These are phyloP conservation scores for Sterrhoptilus dennistouni DNA, from an alignment of 2,113 vertebrate species.

Conservation along the genomic window DNA sequence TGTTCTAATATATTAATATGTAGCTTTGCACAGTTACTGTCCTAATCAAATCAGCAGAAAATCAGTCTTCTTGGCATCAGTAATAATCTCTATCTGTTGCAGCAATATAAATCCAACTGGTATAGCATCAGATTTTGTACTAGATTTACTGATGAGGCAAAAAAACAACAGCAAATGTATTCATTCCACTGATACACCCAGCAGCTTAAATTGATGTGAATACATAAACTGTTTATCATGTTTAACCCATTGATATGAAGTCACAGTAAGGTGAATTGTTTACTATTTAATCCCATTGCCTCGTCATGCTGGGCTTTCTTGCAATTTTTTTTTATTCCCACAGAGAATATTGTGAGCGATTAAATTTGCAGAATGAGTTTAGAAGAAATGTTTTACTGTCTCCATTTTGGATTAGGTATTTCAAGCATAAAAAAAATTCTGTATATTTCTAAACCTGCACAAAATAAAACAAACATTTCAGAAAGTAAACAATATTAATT, in stretches of 20 bases:
- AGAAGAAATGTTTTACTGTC: background rate
- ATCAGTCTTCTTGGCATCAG: slow-evolving; percentile 28
- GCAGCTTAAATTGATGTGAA: slow-evolving; percentile 24
- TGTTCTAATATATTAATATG: background rate
- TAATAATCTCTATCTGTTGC: slow-evolving; percentile 50
- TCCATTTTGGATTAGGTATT: background rate
- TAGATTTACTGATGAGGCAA: slow-evolving; percentile 31
- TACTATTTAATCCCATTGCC: background rate
- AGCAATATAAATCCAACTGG: slow-evolving; percentile 53
- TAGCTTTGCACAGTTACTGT: background rate
- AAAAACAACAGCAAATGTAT: slow-evolving; percentile 33
- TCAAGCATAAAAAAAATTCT: background rate
- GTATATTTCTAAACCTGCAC: background rate
- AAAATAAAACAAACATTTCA: background rate
- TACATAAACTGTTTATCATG: slow-evolving; percentile 12
- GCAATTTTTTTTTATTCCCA: background rate
- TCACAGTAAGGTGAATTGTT: background rate
- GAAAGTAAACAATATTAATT: background rate
- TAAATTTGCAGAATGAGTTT: background rate
- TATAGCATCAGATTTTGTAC: slow-evolving; percentile 26
- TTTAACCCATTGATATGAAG: slow-evolving; percentile 32
- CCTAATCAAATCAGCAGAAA: slow-evolving; percentile 55
- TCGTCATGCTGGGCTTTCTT: background rate
- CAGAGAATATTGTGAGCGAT: background rate
- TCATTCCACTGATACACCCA: slow-evolving; percentile 10